Base-by-base conservation (phyloP, 2,888 invertebrate genomes). In the Melipona beecheii region DNA sequence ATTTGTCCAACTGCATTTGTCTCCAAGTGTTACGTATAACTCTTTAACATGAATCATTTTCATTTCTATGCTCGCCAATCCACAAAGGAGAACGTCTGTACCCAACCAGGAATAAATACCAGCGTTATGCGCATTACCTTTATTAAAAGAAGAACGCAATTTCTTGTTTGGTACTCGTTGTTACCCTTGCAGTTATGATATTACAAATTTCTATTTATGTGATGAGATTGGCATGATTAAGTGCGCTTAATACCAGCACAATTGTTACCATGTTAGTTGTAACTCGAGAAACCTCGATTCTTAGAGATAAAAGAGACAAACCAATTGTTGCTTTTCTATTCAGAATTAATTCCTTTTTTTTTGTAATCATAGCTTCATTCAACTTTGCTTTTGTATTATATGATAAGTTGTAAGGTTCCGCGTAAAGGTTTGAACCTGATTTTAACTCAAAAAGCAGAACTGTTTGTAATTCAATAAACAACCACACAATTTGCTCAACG, bases 21-120 rank as follows among this genome's bases (percentile, higher is more conserved):
- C 71, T 66, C 21, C 50, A 68, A 74, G 71, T 78, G 62, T 78
- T 50, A 64, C 54, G 52, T 79, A 80, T 72, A 84, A 78, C 70
- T 80, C 82, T 86, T 91, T 92, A 92, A 92, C 89, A 84, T 91
- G 84, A 74, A 74, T 76, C 89, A 91, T 93, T 93, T 92, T 92
- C 91, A 92, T 92, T 93, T 93, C 91, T 93, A 92, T 93, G 93
- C 93, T 91, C 92, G 90, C 93, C 93, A 86, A 91, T 89, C 91
- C 87, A 88, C 90, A 88, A 93, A 93, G 93, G 93, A 93, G 92
- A 93, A 90, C 93, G 92, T 91, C 91, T 93, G 84, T 93, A 93
- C 88, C 91, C 92, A 85, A 91, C 91, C 88, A 93, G 92, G 91
- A 93, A 93, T 93, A 93, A 93, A 92, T 93, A 92, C 87, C 93